phyloP scores from a whole-genome alignment of 2,797 vertebrate species.

The Brachymystax lenok region DNA sequence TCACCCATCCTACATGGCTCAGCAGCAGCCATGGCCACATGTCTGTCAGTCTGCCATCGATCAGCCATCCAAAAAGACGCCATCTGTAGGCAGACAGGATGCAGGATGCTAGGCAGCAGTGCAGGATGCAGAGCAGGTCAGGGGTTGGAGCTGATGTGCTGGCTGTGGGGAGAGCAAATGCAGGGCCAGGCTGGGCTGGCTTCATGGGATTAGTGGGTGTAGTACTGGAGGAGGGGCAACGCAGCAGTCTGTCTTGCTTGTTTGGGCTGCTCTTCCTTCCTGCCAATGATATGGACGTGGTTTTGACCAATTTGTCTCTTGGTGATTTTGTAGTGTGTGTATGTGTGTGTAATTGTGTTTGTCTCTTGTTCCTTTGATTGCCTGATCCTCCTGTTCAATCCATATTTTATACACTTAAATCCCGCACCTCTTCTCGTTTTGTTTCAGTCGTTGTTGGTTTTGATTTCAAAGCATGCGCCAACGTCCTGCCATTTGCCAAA shows the following conservation, averaged over 20 bases:
- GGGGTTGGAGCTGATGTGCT: constrained; percentile 10
- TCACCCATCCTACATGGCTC: constrained; percentile 69
- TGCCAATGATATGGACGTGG: constrained; percentile 70
- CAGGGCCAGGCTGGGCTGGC: constrained; percentile 14
- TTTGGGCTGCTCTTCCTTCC: constrained; percentile 76
- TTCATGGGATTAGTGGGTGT: constrained; percentile 36
- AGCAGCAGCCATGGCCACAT: constrained; percentile 68
- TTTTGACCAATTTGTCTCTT: constrained; percentile 59
- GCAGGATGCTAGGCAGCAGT: constrained; percentile 61
- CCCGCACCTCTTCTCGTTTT: constrained; percentile 56
- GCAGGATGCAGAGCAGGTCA: constrained; percentile 52
- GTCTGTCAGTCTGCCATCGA: constrained; percentile 81
- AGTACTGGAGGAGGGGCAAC: constrained; percentile 61
- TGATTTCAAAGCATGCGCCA: constrained; percentile 72
- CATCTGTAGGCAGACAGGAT: constrained; percentile 62
- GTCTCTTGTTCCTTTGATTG: constrained; percentile 62
- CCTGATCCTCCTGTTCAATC: constrained; percentile 64
- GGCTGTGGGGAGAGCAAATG: constrained; percentile 1
- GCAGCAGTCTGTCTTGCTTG: constrained; percentile 55
- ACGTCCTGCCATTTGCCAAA: constrained; percentile 56
- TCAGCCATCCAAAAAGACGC: constrained; percentile 72
- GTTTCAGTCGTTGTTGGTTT: constrained; percentile 63
- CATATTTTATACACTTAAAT: constrained; percentile 64
- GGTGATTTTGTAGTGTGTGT: constrained; percentile 48
- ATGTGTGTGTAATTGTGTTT: constrained; percentile 29